Conservation (phyloP, 2,113 vertebrate species). For the Leptosomus discolor region DNA sequence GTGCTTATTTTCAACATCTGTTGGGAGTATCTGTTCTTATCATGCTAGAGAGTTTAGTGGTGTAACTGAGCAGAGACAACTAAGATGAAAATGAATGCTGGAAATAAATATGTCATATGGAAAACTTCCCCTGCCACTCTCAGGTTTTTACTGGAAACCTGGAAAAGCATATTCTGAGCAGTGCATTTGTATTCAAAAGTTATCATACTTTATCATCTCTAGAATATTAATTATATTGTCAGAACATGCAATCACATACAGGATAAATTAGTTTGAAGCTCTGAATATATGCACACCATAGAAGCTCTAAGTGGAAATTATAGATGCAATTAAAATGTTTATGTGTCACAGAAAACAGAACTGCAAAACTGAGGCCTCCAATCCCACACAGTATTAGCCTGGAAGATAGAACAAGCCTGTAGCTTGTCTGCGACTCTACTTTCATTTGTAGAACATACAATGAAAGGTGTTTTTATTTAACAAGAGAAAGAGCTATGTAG, state of each 20-base stretch:
- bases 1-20: not conserved
- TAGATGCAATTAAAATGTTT: not conserved
- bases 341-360: not conserved
- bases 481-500: not conserved
- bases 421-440: too few species aligned
- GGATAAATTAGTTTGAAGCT: not conserved
- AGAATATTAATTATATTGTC: not conserved
- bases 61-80: not conserved
- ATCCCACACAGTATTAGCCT: rapidly evolving
- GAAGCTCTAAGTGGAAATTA: not conserved
- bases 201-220: not conserved
- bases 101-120: not conserved
- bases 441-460: not conserved
- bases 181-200: not conserved
- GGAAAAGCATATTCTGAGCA: not conserved
- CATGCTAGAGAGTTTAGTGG: not conserved
- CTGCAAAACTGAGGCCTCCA: not conserved
- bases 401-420: too few species aligned
- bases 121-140: not conserved
- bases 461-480: not conserved
- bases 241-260: not conserved
- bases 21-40: not conserved
- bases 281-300: not conserved
- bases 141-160: not conserved
- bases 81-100: not conserved